phyloP scores from a whole-genome alignment of 2,113 vertebrate genomes.

The Protomyctophum bolini region DNA sequence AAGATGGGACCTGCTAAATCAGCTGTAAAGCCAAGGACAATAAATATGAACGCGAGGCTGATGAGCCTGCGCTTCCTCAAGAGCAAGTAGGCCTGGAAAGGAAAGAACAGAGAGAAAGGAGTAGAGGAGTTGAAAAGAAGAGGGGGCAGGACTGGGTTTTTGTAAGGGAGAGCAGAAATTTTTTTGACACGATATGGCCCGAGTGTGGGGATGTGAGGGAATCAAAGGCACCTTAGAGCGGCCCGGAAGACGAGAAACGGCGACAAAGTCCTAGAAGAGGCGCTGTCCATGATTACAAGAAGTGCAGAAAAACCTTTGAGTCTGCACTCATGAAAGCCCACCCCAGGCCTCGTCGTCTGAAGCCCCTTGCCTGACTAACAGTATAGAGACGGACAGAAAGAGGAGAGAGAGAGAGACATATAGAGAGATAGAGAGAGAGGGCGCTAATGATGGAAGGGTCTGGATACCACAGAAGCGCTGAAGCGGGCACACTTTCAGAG shows the following conservation, averaged over 20 bases:
- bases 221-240: constrained; percentile 81
- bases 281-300: constrained; percentile 83
- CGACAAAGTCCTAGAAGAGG: constrained; percentile 65
- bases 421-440: constrained; percentile 40
- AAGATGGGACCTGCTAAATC: constrained; percentile 51
- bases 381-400: constrained; percentile 57
- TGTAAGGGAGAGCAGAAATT: constrained; percentile 41
- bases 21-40: constrained; percentile 45
- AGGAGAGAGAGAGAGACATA: constrained; percentile 30
- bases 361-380: constrained; percentile 61
- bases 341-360: constrained; percentile 68
- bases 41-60: constrained; percentile 46
- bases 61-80: constrained; percentile 37
- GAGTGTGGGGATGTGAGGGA: constrained; percentile 62
- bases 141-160: not conserved
- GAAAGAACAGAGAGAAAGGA: constrained; percentile 26
- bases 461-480: constrained; percentile 65
- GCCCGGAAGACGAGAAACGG: constrained; percentile 64
- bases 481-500: constrained; percentile 62
- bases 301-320: constrained; percentile 77
- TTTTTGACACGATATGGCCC: constrained; percentile 65
- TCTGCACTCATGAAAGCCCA: constrained; percentile 73
- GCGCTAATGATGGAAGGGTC: constrained; percentile 76
- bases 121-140: constrained; percentile 21
- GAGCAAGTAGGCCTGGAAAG: constrained; percentile 12